phyloP scores from a whole-genome alignment of 2,888 invertebrate genomes.

The Drosophila algonquin region DNA sequence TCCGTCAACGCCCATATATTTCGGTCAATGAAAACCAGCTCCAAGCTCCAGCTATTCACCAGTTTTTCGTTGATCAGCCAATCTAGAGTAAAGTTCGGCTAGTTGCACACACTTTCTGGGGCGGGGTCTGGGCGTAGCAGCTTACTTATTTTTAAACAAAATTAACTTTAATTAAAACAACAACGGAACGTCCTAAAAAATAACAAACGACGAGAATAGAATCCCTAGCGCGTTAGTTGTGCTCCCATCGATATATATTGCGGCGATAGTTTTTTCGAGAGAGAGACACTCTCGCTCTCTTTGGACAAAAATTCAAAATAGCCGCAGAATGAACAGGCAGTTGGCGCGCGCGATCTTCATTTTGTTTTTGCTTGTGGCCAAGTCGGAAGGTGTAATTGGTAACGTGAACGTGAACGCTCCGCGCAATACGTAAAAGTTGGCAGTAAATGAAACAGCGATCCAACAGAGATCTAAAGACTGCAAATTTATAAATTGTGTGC shows the following conservation, averaged over 20 bases:
- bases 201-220: too few relatives aligned
- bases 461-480: background rate
- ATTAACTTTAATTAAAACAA: background rate
- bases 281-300: too few relatives aligned
- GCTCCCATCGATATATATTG: too few relatives aligned
- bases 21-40: constrained; percentile 12
- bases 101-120: background rate
- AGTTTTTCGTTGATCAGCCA: background rate
- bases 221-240: too few relatives aligned
- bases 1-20: constrained; percentile 38
- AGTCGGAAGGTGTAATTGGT: constrained; percentile 32
- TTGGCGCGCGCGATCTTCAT: background rate
- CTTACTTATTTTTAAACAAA: background rate
- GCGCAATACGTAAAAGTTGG: constrained; percentile 29
- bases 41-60: background rate
- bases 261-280: too few relatives aligned
- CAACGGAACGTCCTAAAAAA: too few relatives aligned
- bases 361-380: constrained; percentile 25
- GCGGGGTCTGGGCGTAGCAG: background rate
- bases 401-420: background rate
- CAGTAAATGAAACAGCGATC: constrained; percentile 17
- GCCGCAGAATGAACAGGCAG: background rate
- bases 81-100: background rate
- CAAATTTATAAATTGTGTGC: background rate
- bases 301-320: background rate